phyloP scores from a whole-genome alignment of 2,797 vertebrate species.

The Poeciliopsis paucimaculata region DNA sequence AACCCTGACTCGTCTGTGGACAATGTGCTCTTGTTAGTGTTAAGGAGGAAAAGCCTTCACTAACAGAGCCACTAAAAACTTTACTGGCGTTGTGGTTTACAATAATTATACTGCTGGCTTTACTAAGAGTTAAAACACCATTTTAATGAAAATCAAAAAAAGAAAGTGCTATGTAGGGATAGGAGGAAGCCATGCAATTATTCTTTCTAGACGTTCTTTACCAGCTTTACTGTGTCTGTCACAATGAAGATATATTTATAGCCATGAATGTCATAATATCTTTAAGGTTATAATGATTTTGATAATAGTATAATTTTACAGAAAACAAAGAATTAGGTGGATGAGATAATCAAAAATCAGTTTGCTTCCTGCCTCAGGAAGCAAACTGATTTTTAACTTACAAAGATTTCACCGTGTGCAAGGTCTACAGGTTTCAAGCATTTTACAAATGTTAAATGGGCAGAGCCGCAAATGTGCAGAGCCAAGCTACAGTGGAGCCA shows the following conservation, averaged over 20 bases:
- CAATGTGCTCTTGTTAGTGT: constrained; percentile 3
- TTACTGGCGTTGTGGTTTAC: neutral
- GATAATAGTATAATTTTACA: neutral
- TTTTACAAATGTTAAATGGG: too few species aligned
- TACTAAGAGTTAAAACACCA: neutral
- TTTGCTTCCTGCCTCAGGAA: neutral
- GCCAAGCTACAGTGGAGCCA: neutral
- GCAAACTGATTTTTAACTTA: too few species aligned
- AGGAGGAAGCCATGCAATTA: neutral
- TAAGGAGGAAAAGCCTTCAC: neutral
- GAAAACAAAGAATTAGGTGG: neutral
- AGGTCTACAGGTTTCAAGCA: neutral
- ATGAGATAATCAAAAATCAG: neutral
- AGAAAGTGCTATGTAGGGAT: neutral
- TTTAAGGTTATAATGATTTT: neutral
- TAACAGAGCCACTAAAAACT: neutral
- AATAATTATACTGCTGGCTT: neutral
- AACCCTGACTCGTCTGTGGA: neutral
- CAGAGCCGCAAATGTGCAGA: neutral
- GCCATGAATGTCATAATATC: neutral
- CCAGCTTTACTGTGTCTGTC: neutral
- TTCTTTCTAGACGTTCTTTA: neutral
- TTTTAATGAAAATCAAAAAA: neutral
- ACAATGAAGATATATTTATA: neutral
- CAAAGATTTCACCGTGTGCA: neutral